A percentile compares a stretch with the other conserved stretches of the same genome.
phyloP scores from a whole-genome alignment of 64 coral and sea anemone species.

The Dendrophyllia cribrosa region DNA sequence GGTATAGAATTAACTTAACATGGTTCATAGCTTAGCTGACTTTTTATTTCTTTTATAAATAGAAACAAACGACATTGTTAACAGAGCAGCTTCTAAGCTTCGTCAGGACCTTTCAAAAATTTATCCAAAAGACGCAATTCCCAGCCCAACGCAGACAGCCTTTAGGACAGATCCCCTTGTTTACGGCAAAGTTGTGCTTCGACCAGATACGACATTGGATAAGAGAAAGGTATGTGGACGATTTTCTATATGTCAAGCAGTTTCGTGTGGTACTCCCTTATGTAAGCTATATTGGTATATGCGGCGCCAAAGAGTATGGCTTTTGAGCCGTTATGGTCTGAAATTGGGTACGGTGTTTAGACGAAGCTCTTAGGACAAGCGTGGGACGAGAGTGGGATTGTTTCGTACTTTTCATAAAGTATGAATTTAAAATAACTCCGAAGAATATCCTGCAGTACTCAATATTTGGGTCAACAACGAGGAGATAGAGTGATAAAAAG shows the following conservation, averaged over 20 bases:
- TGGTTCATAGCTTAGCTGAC: neutral
- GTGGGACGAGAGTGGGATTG: no score
- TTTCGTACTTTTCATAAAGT: no score
- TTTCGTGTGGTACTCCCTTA: neutral
- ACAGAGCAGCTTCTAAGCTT: constrained; percentile 36
- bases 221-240: constrained; percentile 5
- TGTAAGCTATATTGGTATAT: no score
- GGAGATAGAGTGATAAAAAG: no score
- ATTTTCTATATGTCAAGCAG: neutral
- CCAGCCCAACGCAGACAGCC: neutral
- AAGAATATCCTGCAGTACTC: no score
- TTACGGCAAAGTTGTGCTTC: constrained; percentile 35
- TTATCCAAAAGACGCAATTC: neutral
- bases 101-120: constrained; percentile 33
- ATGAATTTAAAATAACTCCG: no score
- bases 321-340: no score
- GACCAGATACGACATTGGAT: constrained; percentile 42
- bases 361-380: no score
- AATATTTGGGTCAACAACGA: no score
- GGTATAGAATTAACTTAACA: neutral
- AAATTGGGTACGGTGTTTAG: no score
- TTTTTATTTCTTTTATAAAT: neutral
- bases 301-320: no score
- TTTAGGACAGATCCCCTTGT: constrained; percentile 14
- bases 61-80: constrained; percentile 16